phyloP scores from a whole-genome alignment of 2,113 vertebrate species.

The Gopherus flavomarginatus region DNA sequence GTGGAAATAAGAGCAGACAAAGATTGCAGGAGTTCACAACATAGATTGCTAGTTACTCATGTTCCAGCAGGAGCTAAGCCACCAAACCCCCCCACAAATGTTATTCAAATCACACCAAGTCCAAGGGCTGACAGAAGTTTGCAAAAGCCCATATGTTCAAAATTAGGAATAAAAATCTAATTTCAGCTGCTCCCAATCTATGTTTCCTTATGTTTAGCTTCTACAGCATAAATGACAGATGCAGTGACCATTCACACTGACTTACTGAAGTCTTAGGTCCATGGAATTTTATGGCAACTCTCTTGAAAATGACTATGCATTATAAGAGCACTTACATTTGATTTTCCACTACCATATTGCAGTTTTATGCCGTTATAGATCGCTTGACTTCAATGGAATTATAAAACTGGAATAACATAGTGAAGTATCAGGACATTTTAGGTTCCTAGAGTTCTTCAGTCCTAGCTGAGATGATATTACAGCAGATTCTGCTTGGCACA shows the following conservation, averaged over 20 bases:
- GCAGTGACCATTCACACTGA: background rate
- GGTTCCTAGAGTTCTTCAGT: background rate
- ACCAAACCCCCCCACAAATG: background rate
- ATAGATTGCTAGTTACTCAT: background rate
- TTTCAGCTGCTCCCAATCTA: background rate
- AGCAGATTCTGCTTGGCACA: background rate
- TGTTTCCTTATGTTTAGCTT: background rate
- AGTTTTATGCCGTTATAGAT: background rate
- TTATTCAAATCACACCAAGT: background rate
- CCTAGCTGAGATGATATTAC: background rate
- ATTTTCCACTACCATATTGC: background rate
- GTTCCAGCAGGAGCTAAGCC: background rate
- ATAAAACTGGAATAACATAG: background rate
- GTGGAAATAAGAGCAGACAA: background rate
- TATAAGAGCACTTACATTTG: background rate
- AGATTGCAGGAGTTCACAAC: background rate
- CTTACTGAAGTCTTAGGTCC: background rate
- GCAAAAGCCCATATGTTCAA: background rate
- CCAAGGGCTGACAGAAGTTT: background rate
- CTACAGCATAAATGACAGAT: background rate
- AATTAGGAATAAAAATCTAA: background rate
- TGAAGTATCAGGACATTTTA: background rate
- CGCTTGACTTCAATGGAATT: background rate
- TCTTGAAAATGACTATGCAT: background rate
- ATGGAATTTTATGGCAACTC: background rate